Base-by-base conservation (phyloP, 2,888 invertebrate genomes). In the Polymixis lichenea region DNA sequence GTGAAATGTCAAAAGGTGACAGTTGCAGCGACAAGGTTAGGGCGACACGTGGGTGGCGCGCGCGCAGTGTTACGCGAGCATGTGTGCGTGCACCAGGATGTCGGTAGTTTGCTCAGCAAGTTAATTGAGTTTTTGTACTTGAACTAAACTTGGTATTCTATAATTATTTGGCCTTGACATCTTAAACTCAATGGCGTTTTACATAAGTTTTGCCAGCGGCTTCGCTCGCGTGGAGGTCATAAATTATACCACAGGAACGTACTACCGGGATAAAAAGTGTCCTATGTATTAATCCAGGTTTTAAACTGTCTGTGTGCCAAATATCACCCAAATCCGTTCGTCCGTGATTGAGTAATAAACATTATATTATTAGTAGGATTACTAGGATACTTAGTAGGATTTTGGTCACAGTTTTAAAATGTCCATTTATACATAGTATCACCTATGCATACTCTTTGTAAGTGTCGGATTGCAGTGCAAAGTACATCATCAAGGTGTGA, bases 21-120 rank as follows among this genome's bases (percentile, higher is more conserved):
- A 78, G 76, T 83, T 82, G 77, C 82, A 77, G 51, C 76, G 68
- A 68, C 79, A 86, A 86, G 86, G 86, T 86, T 84, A 79, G 82
- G 77, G 62, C 69, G 62, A 74, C 84, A 81, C 83, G 83, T 84
- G 84, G 80, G 80, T 71, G 75, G 71, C 78, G 81, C 78, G 53
- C 72, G 70, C 72, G 68, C 75, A 49, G 22, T 46, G n/a, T 38
- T 43, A 22, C 17, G 38, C 43, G 43, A 71, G n/a, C 61, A 72
- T 75, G 62, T 69, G 75, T 72, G 75, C 28, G 77, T 67, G 69
- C 49, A 80, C 55, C 72, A 85, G 80, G 84, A 85, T 85, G 80
- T 85, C 53, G 64, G 73, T 25, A 72, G 60, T 82, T 82, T 68
- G 51, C 49, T 72, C 62, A 66, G 62, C 38, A 61, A 73, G 25